These are phyloP conservation scores for Artibeus lituratus DNA, from an alignment of 2,797 vertebrate genomes.

Conservation along the genomic window DNA sequence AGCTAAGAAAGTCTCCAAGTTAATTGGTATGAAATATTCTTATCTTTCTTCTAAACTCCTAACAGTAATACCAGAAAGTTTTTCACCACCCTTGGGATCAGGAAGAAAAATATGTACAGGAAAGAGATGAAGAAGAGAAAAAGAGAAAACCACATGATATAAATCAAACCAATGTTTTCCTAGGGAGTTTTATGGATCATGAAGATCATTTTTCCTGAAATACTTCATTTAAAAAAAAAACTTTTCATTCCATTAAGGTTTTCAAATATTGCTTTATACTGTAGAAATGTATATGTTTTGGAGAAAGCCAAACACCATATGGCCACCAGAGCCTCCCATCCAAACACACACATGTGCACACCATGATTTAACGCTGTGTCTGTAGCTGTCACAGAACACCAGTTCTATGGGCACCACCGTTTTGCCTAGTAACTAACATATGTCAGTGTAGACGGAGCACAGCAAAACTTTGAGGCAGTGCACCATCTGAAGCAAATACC, in stretches of 20 bases:
- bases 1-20: background rate
- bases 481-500: constrained; percentile 45
- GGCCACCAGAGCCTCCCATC: background rate
- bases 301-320: background rate
- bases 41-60: background rate
- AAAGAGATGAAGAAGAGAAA: background rate
- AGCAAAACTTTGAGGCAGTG: background rate
- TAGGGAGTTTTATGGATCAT: background rate
- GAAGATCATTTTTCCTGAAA: constrained; percentile 19
- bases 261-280: background rate
- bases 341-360: background rate
- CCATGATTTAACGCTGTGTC: background rate
- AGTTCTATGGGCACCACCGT: background rate
- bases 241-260: background rate
- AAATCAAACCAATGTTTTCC: constrained; percentile 15
- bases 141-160: background rate
- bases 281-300: background rate
- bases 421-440: background rate
- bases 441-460: background rate
- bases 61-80: background rate
- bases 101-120: background rate
- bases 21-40: background rate
- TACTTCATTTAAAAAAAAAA: background rate
- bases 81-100: background rate
- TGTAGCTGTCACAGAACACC: background rate